Percentiles rank a stretch among this genome's conserved stretches.
These are phyloP conservation scores for Atractosteus spatula DNA, from an alignment of 2,113 vertebrate genomes.

Conservation along the genomic window DNA sequence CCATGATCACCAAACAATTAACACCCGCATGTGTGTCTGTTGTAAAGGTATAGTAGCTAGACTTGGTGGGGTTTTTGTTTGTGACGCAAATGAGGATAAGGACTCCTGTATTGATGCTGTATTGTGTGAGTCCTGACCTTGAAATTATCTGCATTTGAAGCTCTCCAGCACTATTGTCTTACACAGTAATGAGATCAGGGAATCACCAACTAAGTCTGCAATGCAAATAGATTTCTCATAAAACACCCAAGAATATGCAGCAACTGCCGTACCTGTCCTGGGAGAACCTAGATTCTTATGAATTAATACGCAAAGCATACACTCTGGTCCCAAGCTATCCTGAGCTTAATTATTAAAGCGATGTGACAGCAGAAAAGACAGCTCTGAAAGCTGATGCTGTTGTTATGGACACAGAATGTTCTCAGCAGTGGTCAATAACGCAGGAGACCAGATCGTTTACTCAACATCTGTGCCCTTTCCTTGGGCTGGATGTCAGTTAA, in stretches of 20 bases:
- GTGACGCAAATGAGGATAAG: not conserved
- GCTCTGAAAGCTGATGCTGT: not conserved
- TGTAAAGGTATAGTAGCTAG: slow-evolving; percentile 49
- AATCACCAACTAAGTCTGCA: slow-evolving; percentile 30
- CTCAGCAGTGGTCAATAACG: slow-evolving; percentile 1
- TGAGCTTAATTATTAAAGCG: slow-evolving; percentile 4
- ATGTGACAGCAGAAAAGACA: not conserved
- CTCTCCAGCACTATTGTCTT: slow-evolving; percentile 36
- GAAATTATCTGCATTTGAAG: slow-evolving; percentile 29
- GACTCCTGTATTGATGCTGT: slow-evolving; percentile 11
- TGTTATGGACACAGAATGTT: not conserved
- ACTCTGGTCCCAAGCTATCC: not conserved
- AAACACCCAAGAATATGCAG: slow-evolving; percentile 5
- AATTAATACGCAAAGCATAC: slow-evolving; percentile 3
- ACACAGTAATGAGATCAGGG: slow-evolving; percentile 48
- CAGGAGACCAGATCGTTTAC: not conserved
- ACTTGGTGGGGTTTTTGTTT: slow-evolving; percentile 37
- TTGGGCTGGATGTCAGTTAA: not conserved
- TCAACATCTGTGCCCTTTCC: not conserved
- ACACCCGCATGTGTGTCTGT: slow-evolving; percentile 43
- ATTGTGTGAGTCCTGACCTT: slow-evolving; percentile 47
- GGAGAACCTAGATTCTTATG: not conserved
- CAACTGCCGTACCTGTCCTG: slow-evolving; percentile 1
- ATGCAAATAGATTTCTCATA: slow-evolving; percentile 21
- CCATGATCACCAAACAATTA: slow-evolving; percentile 37